Conservation (phyloP, 1,140 invertebrate genomes). For the Diuraphis noxia region DNA sequence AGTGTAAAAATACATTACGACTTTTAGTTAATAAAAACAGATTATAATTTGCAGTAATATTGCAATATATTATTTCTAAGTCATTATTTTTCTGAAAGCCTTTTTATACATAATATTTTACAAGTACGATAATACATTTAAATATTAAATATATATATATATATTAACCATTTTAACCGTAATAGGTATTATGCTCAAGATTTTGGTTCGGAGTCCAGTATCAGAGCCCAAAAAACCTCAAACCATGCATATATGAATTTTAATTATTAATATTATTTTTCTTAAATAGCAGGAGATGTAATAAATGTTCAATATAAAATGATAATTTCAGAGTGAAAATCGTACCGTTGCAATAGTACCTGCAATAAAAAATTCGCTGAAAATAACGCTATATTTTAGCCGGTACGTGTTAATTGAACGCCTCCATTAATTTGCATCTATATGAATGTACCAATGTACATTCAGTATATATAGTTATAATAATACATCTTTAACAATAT, state of each 20-base stretch:
- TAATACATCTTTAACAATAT: background rate
- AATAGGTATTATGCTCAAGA: background rate
- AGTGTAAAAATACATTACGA: background rate
- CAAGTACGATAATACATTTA: background rate
- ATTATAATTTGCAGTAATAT: background rate
- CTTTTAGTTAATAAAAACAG: background rate
- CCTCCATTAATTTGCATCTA: background rate
- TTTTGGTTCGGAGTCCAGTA: background rate
- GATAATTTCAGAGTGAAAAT: background rate
- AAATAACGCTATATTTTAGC: conserved; percentile 18
- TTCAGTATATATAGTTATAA: background rate
- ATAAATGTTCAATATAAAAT: background rate
- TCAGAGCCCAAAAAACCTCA: background rate
- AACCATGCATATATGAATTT: background rate
- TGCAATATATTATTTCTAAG: background rate
- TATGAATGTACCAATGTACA: background rate
- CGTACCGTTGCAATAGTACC: background rate
- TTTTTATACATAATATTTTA: background rate
- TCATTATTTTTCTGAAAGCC: background rate
- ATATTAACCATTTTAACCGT: background rate
- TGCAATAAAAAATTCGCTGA: background rate
- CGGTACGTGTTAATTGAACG: conserved; percentile 19
- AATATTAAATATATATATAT: too few relatives aligned
- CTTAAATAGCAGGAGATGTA: background rate
- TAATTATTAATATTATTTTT: background rate